Base-by-base conservation (phyloP, 37 sponge, comb jelly and placozoan genomes). In the Corticium candelabrum region DNA sequence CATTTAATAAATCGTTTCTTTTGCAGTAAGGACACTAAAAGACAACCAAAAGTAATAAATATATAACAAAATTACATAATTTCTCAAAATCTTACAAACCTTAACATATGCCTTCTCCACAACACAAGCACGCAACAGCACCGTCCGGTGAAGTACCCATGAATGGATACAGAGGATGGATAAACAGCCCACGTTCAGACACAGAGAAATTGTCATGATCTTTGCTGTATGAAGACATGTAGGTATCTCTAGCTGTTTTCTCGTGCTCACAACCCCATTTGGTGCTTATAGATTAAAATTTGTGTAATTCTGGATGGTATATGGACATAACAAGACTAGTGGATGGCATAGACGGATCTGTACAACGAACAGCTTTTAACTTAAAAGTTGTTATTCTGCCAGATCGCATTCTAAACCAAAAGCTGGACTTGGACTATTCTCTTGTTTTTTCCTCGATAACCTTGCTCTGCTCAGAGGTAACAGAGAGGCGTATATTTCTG, bases 61-160 rank as follows among this genome's bases (percentile, higher is more conserved):
- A n/a, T n/a, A n/a, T n/a, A n/a, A n/a, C n/a, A n/a, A n/a, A n/a
- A n/a, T n/a, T n/a, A n/a, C n/a, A n/a, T n/a, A n/a, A n/a, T n/a
- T n/a, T n/a, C n/a, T n/a, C n/a, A n/a, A n/a, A n/a, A n/a, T n/a
- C n/a, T n/a, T n/a, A n/a, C n/a, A n/a, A n/a, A n/a, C n/a, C 80
- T 80, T 11, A 84, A 82, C 39, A n/a, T n/a, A 89, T 38, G 0
- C 90, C 86, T 34, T 82, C 38, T 0, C 87, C 79, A 74, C 87
- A 90, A 57, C 87, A 90, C 7, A 68, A 3, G 50, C 87, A 87
- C 35, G 39, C 76, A 2, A 81, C 80, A 30, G 81, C 21, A 39
- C 85, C 84, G 79, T 90, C 90, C 39, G 87, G 90, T 11, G 85
- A 78, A 37, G 87, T 87, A 77, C 82, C 85, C 4, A 90, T 27